phyloP scores from a whole-genome alignment of 1,140 invertebrate species.

The Bilobella aurantiaca region DNA sequence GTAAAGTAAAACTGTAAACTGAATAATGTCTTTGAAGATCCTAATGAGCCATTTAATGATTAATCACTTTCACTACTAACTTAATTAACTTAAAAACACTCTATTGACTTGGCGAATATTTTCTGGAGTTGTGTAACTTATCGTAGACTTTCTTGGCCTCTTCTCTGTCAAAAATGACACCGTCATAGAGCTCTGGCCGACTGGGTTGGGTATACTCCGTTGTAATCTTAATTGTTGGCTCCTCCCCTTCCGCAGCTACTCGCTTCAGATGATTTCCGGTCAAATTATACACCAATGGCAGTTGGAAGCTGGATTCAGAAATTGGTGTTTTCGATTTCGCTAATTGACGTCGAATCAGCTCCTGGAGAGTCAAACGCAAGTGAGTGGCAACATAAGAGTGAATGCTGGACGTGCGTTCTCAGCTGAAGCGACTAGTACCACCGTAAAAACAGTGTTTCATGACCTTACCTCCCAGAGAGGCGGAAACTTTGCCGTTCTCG shows the following conservation, averaged over 20 bases:
- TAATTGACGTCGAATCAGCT: constrained; percentile 4
- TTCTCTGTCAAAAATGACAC: not conserved
- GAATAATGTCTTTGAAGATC: too few species aligned
- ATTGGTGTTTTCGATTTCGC: not conserved
- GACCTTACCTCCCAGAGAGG: constrained; percentile 19
- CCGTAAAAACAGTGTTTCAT: not conserved
- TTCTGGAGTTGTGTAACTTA: not conserved
- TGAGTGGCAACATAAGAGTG: not conserved
- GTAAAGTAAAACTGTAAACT: too few species aligned
- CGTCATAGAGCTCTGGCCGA: not conserved
- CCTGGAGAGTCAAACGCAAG: not conserved
- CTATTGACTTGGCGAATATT: not conserved
- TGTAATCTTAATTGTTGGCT: constrained; percentile 12
- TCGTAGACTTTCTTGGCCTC: not conserved
- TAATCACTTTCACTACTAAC: too few species aligned
- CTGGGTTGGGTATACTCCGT: not conserved
- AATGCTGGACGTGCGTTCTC: too few species aligned
- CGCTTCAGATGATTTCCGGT: not conserved
- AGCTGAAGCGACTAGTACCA: not conserved
- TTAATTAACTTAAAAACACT: too few species aligned
- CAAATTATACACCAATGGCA: constrained; percentile 8
- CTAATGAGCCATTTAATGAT: too few species aligned
- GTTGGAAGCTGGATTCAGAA: not conserved
- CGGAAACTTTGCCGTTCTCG: constrained; percentile 13
- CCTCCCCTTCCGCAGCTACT: constrained; percentile 19